Evolutionary conservation across 92 coral and sea anemone species (phyloP).

Genomic region (Phymanthus crucifer): DNA sequence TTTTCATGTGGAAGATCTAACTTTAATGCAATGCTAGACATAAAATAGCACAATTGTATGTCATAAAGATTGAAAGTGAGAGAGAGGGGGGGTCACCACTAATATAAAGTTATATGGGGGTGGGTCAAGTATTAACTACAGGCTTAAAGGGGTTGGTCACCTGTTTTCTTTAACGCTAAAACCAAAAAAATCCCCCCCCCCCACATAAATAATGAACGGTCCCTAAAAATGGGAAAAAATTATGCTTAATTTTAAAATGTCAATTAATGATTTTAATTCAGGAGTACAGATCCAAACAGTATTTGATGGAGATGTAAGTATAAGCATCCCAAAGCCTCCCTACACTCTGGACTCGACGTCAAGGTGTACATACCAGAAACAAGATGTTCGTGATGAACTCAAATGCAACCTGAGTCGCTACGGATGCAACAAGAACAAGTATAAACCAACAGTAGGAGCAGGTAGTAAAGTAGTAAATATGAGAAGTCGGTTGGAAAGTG

Average conservation of each 20-base stretch:
- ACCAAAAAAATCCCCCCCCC: too few species aligned
- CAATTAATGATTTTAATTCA: too few species aligned
- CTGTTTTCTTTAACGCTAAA: too few species aligned
- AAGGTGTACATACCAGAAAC: conserved; percentile 72
- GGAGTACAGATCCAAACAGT: conserved; percentile 78
- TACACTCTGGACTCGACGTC: conserved; percentile 81
- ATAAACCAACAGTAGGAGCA: conserved; percentile 80
- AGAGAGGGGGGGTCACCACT: too few species aligned
- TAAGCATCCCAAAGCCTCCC: conserved; percentile 67
- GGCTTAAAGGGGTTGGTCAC: too few species aligned
- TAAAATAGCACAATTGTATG: too few species aligned
- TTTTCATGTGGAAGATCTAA: too few species aligned
- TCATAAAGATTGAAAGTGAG: too few species aligned
- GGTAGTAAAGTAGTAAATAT: conserved; percentile 32
- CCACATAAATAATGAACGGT: too few species aligned
- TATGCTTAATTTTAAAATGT: neutral
- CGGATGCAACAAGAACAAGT: conserved; percentile 81
- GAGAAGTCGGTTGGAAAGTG: neutral
- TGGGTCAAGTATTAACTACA: too few species aligned
- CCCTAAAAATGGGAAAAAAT: neutral
- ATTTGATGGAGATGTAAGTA: conserved; percentile 66
- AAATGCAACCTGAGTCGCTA: conserved; percentile 67
- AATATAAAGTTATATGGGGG: too few species aligned
- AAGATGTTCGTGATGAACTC: conserved; percentile 47
- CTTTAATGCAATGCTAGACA: too few species aligned